These are phyloP conservation scores for Gulo gulo DNA, from an alignment of 2,113 vertebrate species.

Conservation along the genomic window DNA sequence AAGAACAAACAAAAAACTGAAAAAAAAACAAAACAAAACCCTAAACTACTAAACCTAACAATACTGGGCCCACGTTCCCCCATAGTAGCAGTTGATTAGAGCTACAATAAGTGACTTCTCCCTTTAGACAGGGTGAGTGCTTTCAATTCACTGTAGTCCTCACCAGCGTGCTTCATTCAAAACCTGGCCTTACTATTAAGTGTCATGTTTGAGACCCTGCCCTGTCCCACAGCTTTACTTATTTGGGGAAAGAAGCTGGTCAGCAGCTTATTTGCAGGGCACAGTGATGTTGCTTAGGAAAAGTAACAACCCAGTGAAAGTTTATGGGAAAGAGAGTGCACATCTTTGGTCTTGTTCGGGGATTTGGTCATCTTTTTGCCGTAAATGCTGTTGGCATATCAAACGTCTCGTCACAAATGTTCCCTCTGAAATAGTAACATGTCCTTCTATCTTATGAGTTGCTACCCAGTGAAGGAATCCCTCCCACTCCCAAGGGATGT, in stretches of 20 bases:
- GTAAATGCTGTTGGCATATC: constrained; percentile 60
- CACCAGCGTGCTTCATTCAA: constrained; percentile 1
- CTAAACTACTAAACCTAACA: not conserved
- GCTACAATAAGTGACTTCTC: not conserved
- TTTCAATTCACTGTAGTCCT: not conserved
- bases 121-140: not conserved
- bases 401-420: constrained; percentile 43
- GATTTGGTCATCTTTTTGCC: constrained; percentile 59
- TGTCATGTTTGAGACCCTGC: not conserved
- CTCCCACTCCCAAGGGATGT: constrained; percentile 58
- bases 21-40: too few relatives aligned
- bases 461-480: constrained; percentile 63
- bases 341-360: constrained; percentile 45
- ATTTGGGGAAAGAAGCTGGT: not conserved
- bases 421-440: constrained; percentile 61
- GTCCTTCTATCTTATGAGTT: constrained; percentile 50
- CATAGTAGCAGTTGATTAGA: not conserved
- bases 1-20: not conserved
- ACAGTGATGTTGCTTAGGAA: constrained; percentile 12
- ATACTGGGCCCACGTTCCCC: not conserved
- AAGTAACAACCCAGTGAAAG: constrained; percentile 32
- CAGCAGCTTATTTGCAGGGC: not conserved
- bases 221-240: constrained; percentile 30
- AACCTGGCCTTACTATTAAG: not conserved
- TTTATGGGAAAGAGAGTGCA: not conserved